These are phyloP conservation scores for Nasonia vitripennis DNA, from an alignment of 1,140 invertebrate genomes.

Conservation along the genomic window DNA sequence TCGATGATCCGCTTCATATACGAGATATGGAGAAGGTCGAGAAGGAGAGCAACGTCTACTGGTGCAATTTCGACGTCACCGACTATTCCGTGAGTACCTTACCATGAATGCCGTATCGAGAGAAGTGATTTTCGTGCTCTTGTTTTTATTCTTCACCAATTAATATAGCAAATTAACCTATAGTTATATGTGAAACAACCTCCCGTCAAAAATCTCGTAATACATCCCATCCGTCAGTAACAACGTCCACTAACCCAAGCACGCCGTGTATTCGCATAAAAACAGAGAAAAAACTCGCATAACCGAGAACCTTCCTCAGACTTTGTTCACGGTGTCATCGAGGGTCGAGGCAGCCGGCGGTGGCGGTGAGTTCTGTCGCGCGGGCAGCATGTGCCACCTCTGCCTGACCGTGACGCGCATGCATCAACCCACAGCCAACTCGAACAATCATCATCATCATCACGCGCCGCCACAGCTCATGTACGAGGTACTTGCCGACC, in stretches of 20 bases:
- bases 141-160: not conserved
- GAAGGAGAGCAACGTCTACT: slow-evolving; percentile 71
- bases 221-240: not conserved
- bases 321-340: slow-evolving; percentile 88
- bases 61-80: slow-evolving; percentile 78
- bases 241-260: not conserved
- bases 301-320: slow-evolving; percentile 75
- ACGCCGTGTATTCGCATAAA: not conserved
- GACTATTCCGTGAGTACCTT: slow-evolving; percentile 79
- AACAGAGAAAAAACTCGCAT: not conserved
- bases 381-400: slow-evolving; percentile 90
- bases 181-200: not conserved
- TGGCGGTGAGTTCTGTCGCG: slow-evolving; percentile 90
- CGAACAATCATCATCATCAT: slow-evolving; percentile 62
- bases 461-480: slow-evolving; percentile 82
- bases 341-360: slow-evolving; percentile 86
- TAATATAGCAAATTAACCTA: not conserved
- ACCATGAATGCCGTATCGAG: not conserved
- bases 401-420: slow-evolving; percentile 83
- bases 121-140: not conserved
- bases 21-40: slow-evolving; percentile 67
- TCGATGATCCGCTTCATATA: slow-evolving; percentile 73
- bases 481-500: slow-evolving; percentile 94
- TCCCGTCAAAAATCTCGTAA: not conserved
- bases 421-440: slow-evolving; percentile 63